Conservation (phyloP, 2,888 invertebrate species). For the Agonum fuliginosum region DNA sequence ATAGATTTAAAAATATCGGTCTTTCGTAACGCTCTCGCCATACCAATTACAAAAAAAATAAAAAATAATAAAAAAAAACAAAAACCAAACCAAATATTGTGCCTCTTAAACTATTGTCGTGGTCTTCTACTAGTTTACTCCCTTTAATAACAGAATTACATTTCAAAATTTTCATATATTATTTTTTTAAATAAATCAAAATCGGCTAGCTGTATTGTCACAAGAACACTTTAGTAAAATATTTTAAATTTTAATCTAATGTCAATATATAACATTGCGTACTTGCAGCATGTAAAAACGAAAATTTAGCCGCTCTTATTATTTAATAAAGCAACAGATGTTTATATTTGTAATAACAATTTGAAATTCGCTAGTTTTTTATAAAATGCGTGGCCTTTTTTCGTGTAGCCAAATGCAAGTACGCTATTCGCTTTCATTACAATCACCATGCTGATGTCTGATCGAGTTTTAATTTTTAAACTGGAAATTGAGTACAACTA, state of each 20-base stretch:
- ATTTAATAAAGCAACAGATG: slow-evolving; percentile 34
- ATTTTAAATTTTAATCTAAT: not conserved
- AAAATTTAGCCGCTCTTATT: slow-evolving; percentile 36
- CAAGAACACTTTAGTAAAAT: slow-evolving; percentile 10
- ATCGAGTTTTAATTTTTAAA: not conserved
- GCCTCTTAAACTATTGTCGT: slow-evolving; percentile 67
- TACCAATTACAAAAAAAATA: slow-evolving; percentile 49
- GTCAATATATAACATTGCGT: slow-evolving; percentile 17
- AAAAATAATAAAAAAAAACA: slow-evolving; percentile 53
- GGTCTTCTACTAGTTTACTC: slow-evolving; percentile 59
- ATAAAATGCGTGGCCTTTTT: slow-evolving; percentile 56
- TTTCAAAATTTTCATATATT: slow-evolving; percentile 40
- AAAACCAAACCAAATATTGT: slow-evolving; percentile 69
- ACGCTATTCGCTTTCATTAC: slow-evolving; percentile 15
- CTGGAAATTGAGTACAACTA: not conserved
- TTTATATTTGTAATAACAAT: slow-evolving; percentile 38
- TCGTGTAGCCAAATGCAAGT: slow-evolving; percentile 40
- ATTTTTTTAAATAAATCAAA: slow-evolving; percentile 60
- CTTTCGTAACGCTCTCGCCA: slow-evolving; percentile 58
- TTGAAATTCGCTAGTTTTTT: slow-evolving; percentile 50
- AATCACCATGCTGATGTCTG: not conserved
- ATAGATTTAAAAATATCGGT: slow-evolving; percentile 46
- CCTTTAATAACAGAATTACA: slow-evolving; percentile 41
- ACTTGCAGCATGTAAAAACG: slow-evolving; percentile 29
- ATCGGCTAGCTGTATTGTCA: slow-evolving; percentile 50